Evolutionary conservation across 2,888 invertebrate species (phyloP).

Genomic region (Cyaniris semiargus): DNA sequence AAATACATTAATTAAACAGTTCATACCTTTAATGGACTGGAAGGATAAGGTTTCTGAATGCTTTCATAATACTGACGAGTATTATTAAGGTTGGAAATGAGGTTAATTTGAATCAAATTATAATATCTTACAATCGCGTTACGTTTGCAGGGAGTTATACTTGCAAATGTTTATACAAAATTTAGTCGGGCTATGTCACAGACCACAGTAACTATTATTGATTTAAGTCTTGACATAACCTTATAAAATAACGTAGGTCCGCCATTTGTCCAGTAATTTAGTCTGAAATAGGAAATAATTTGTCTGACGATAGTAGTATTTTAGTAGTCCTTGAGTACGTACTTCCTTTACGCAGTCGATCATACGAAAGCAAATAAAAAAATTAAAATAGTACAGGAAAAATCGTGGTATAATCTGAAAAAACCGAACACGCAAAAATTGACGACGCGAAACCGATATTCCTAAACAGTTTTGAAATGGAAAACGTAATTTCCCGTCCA

Average conservation of each 20-base stretch:
- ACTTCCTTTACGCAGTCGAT: too few relatives aligned
- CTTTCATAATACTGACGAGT: too few relatives aligned
- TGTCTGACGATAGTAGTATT: too few relatives aligned
- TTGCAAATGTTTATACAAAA: neutral
- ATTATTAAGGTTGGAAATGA: neutral
- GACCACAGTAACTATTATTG: too few relatives aligned
- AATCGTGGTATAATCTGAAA: neutral
- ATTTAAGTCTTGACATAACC: too few relatives aligned
- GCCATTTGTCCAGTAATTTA: too few relatives aligned
- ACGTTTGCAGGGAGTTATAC: neutral
- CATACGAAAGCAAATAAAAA: too few relatives aligned
- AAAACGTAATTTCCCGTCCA: constrained; percentile 18
- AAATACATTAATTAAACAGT: constrained; percentile 11
- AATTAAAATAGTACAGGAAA: neutral
- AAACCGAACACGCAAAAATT: neutral
- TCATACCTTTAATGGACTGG: constrained; percentile 17
- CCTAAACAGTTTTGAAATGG: constrained; percentile 1
- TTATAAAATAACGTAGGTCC: too few relatives aligned
- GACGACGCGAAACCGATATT: neutral
- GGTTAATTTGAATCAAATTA: neutral
- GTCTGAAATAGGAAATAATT: too few relatives aligned
- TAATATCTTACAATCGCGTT: neutral
- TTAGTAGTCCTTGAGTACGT: too few relatives aligned
- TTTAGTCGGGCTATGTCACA: too few relatives aligned
- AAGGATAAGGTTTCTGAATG: constrained; percentile 6